Evolutionary conservation across 30 jellyfish, hydroid and myxozoan species (phyloP).

Genomic region (Cassiopea xamachana): DNA sequence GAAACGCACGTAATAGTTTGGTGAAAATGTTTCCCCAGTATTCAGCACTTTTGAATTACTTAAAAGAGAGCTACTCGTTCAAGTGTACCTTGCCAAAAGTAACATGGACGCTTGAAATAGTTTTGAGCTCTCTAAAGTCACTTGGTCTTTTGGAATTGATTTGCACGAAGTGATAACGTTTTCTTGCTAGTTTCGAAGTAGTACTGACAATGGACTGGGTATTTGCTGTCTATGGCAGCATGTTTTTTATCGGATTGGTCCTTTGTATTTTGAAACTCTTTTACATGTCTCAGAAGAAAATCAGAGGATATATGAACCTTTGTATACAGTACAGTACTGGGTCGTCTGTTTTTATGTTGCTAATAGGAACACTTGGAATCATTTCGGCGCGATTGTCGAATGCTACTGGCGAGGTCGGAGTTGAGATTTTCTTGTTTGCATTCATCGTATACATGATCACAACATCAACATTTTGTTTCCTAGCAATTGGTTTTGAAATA

Average conservation of each 20-base stretch:
- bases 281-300: constrained; percentile 6
- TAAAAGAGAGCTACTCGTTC: too few species aligned
- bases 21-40: too few species aligned
- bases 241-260: constrained; percentile 7
- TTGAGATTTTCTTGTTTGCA: constrained; percentile 11
- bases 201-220: not conserved
- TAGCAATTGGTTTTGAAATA: constrained; percentile 12
- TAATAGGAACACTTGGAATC: constrained; percentile 30
- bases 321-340: constrained; percentile 23
- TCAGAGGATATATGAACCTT: not conserved
- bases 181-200: not conserved
- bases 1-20: too few species aligned
- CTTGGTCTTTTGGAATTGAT: too few species aligned
- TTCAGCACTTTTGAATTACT: too few species aligned
- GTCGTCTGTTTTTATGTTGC: not conserved
- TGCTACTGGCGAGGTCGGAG: constrained; percentile 18
- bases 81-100: too few species aligned
- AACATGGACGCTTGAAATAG: too few species aligned
- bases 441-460: constrained; percentile 10
- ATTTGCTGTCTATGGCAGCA: not conserved
- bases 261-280: constrained; percentile 12
- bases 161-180: too few species aligned
- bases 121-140: too few species aligned
- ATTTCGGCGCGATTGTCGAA: constrained; percentile 34
- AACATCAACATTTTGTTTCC: not conserved